These are phyloP conservation scores for Hiodon alosoides DNA, from an alignment of 2,113 vertebrate genomes.

Conservation along the genomic window DNA sequence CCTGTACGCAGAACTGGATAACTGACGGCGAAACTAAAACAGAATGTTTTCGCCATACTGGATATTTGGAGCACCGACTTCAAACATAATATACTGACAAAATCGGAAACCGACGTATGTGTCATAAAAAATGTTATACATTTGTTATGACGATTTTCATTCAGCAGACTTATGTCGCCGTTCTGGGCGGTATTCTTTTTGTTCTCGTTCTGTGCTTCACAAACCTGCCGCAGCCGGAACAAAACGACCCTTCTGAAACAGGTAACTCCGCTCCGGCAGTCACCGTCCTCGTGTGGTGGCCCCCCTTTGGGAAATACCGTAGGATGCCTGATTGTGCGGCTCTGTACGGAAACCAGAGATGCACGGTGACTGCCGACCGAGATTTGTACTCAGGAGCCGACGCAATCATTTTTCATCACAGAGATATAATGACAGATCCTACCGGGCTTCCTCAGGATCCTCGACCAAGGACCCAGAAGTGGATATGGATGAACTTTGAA, in stretches of 20 bases:
- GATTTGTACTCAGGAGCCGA: slow-evolving; percentile 55
- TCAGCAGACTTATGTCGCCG: slow-evolving; percentile 7
- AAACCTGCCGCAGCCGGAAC: slow-evolving; percentile 28
- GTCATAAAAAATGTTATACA: not conserved
- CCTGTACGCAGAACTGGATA: no score
- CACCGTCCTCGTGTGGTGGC: slow-evolving; percentile 75
- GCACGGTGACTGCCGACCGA: slow-evolving; percentile 63
- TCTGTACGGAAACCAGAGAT: slow-evolving; percentile 64
- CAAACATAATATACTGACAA: not conserved
- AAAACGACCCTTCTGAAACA: not conserved
- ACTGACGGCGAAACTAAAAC: not conserved
- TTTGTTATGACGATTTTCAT: slow-evolving; percentile 11
- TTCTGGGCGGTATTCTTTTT: slow-evolving; percentile 20
- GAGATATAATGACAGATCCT: slow-evolving; percentile 57
- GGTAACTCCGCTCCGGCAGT: slow-evolving; percentile 18
- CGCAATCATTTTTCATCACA: slow-evolving; percentile 79
- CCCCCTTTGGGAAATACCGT: slow-evolving; percentile 60
- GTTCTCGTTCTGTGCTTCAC: slow-evolving; percentile 31
- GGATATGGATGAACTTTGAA: slow-evolving; percentile 96
- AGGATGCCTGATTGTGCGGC: slow-evolving; percentile 55
- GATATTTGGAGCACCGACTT: not conserved
- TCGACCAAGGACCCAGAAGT: slow-evolving; percentile 69
- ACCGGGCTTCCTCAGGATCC: slow-evolving; percentile 34
- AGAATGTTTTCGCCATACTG: not conserved
- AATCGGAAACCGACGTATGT: not conserved